These are phyloP conservation scores for Pollimyrus isidori DNA, from an alignment of 2,113 vertebrate genomes.

Conservation along the genomic window DNA sequence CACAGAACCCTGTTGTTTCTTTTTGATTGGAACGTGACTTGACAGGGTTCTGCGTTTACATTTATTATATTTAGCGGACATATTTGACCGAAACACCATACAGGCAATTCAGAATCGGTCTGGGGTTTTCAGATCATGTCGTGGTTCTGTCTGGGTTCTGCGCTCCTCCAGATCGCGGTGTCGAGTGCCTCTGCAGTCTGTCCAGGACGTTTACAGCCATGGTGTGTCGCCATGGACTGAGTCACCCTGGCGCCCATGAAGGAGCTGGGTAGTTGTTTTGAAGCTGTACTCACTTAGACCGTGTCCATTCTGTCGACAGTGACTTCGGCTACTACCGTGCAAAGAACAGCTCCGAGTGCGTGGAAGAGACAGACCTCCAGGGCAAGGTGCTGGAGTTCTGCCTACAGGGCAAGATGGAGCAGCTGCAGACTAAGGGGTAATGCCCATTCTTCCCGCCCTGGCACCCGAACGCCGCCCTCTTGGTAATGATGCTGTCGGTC, in stretches of 20 bases:
- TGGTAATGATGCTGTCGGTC: neutral
- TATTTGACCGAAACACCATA: neutral
- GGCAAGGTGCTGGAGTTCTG: conserved; percentile 48
- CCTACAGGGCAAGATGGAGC: conserved; percentile 68
- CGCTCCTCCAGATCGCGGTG: neutral
- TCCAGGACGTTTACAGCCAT: neutral
- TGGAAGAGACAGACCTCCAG: conserved; percentile 79
- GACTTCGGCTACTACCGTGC: conserved; percentile 88
- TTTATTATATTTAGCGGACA: neutral
- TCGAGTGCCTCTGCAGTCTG: neutral
- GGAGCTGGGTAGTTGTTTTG: neutral
- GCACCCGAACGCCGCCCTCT: no score
- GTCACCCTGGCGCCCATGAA: neutral
- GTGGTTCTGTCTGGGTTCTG: neutral
- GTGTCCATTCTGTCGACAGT: conserved; percentile 45
- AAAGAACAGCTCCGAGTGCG: conserved; percentile 74
- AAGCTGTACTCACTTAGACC: neutral
- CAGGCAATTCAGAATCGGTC: neutral
- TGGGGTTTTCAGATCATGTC: neutral
- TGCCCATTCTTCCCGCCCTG: neutral
- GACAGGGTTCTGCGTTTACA: neutral
- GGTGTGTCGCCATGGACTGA: neutral
- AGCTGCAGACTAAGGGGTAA: conserved; percentile 80
- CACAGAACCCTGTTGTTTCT: neutral
- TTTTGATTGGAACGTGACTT: neutral